Base-by-base conservation (phyloP, 2,888 invertebrate genomes). In the Erynnis tages region DNA sequence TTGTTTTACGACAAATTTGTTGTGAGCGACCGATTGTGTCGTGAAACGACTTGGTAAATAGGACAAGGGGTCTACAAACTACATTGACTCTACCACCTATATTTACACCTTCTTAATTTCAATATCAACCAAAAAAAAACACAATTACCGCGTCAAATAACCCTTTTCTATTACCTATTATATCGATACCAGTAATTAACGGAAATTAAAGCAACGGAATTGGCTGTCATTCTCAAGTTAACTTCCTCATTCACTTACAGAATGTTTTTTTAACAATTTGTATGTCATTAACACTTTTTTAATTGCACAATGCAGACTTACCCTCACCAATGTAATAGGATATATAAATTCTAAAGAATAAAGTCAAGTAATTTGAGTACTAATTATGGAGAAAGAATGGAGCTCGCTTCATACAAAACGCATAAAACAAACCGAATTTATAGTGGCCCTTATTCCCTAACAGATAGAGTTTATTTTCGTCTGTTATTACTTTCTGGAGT, bases 331-430 rank as follows among this genome's bases (percentile, higher is more conserved):
- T 76, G 81, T 73, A 82, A 79, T 70, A 67, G 63, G 76, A 79
- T 70, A 79, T 75, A 69, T 53, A 58, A 57, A 52, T 65, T 58
- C 66, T 65, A 60, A 62, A 70, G 64, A 70, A 70, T 67, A 59
- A 67, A 82, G 82, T 83, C 82, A 82, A 82, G 82, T 82, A 83
- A 82, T 79, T 75, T 68, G 82, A 83, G 82, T 76, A 82, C 82
- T 82, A 79, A 68, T 71, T 66, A 76, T 76, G 44, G 30, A 29
- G 19, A 16, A 14, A 57, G 58, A 63, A 62, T 65, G 67, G 65
- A 62, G 21, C 41, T 37, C 52, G 48, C 65, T 63, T 65, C 57
- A 57, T 55, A 55, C 45, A 46, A 52, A 52, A 49, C 44, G 25
- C 13, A 21, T 30, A 4, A n/a, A 8, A 2, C 3, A 11, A 16